Conservation (phyloP, 1,140 invertebrate genomes). For the Drosophila varians region DNA sequence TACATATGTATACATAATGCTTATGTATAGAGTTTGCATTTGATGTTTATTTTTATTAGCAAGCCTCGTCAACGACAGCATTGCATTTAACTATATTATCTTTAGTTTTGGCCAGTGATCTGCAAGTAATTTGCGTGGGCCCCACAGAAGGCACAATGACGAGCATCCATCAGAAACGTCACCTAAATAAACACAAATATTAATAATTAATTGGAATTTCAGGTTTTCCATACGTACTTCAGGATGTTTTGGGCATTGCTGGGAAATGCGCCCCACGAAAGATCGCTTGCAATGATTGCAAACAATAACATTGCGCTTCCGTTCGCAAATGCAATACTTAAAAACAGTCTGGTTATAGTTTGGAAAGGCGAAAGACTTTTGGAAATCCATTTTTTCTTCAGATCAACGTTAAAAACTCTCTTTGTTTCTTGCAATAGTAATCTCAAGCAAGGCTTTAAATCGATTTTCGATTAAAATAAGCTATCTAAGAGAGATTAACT, state of each 20-base stretch:
- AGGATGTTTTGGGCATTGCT: constrained; percentile 47
- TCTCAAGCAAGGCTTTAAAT: neutral
- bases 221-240: constrained; percentile 5
- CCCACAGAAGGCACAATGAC: constrained; percentile 56
- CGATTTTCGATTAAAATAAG: neutral
- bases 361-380: neutral
- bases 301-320: constrained; percentile 32
- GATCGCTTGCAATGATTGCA: constrained; percentile 42
- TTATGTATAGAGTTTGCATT: neutral
- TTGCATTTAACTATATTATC: neutral
- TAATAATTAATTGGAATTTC: neutral
- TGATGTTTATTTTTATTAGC: neutral
- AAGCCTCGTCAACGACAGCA: constrained; percentile 27
- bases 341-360: neutral
- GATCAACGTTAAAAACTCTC: neutral
- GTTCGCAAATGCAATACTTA: constrained; percentile 49
- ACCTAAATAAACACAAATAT: constrained; percentile 8
- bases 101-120: constrained; percentile 6
- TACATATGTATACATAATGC: constrained; percentile 10
- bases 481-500: no score
- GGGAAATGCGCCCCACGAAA: constrained; percentile 47
- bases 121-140: constrained; percentile 24
- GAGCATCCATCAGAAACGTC: constrained; percentile 55
- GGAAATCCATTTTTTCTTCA: constrained; percentile 18
- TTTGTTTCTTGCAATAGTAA: neutral